Base-by-base conservation (phyloP, 2,888 invertebrate species). In the Eulithis prunata region DNA sequence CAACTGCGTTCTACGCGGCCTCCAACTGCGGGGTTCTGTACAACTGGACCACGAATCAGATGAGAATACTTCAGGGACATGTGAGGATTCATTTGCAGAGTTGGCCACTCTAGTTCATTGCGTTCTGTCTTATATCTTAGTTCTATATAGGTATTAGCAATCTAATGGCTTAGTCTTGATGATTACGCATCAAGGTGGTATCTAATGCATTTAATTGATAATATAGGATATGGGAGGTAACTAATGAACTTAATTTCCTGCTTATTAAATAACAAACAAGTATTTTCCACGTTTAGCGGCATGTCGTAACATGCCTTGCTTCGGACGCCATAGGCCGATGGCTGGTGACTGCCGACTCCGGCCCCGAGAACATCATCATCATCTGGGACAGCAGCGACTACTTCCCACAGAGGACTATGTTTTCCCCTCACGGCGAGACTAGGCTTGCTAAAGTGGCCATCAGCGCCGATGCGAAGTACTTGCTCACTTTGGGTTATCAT, bases 1-100 rank as follows among this genome's bases (percentile, higher is more conserved):
- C 93, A 10, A 78, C 90, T 1, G 87, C 95, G 12, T 94, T 95
- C 80, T 96, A 95, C 76, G 93, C 95, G 0, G 95, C 95, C 54
- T 93, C 94, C 7, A 95, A 96, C 84, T 93, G 94, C 62, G 95
- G 93, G 0, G 90, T 96, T 8, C 77, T 96, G 0, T 96, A 95
- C 81, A 94, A 96, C 85, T 95, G 95, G 88, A 90, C 89, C 49
- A 88, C 88, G 5, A 94, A 94, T 59, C 83, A 91, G 64, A 95
- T 95, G 93, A 88, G 86, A 75, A 93, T 95, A 72, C 89, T 96
- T 49, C 95, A 95, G 77, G 96, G 96, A 53, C 96, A 96, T 79
- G 96, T 96, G 78, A 93, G 94, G 36, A 2, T 47, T 32, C 6
- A 5, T 6, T 32, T 32, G 32, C 5, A 32, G 32, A 32, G 32